Conservation (phyloP, 2,888 invertebrate species). For the Eledone cirrhosa region DNA sequence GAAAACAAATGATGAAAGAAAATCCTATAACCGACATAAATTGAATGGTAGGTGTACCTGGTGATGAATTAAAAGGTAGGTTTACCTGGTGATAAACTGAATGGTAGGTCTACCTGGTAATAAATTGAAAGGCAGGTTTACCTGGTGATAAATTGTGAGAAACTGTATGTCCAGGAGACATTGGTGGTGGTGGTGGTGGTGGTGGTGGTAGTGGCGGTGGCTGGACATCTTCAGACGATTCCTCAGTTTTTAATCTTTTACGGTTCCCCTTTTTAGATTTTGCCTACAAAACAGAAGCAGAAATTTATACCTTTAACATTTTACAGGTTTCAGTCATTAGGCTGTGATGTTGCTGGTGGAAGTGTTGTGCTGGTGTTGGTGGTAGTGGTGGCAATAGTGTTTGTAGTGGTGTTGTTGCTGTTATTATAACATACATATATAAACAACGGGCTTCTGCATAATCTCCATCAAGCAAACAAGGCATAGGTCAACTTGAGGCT, state of each 20-base stretch:
- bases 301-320: too few relatives aligned
- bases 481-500: too few relatives aligned
- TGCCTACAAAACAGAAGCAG: background rate
- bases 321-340: too few relatives aligned
- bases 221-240: constrained; percentile 17
- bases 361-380: too few relatives aligned
- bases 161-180: background rate
- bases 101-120: background rate
- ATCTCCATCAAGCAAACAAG: too few relatives aligned
- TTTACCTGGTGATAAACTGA: background rate
- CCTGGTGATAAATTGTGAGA: background rate
- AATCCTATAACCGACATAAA: too few relatives aligned
- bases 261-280: constrained; percentile 22
- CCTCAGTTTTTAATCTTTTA: constrained; percentile 17
- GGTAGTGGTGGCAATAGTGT: too few relatives aligned
- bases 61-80: background rate
- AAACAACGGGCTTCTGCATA: too few relatives aligned
- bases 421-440: too few relatives aligned
- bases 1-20: too few relatives aligned
- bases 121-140: background rate
- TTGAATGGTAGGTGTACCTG: background rate
- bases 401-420: too few relatives aligned
- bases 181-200: constrained; percentile 27
- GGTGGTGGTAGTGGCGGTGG: constrained; percentile 41
- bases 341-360: too few relatives aligned